Conservation (phyloP, 2,888 invertebrate genomes). For the Tholera decimalis region DNA sequence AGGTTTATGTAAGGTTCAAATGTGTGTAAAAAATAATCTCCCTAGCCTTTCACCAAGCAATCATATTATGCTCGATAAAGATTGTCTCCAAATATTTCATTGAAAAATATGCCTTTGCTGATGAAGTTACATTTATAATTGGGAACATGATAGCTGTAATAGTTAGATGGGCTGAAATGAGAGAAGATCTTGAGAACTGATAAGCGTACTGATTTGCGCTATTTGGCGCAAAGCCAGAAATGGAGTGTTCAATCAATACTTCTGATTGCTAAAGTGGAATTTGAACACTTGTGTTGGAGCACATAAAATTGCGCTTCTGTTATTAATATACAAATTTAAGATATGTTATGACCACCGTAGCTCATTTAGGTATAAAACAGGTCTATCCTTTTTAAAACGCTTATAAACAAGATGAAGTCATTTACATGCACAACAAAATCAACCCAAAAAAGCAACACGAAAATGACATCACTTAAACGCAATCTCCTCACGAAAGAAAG, state of each 20-base stretch:
- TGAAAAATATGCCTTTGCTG: no score
- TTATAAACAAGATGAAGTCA: background rate
- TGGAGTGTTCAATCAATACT: background rate
- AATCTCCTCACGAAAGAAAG: constrained; percentile 19
- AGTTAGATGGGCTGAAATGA: background rate
- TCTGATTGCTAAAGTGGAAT: constrained; percentile 5
- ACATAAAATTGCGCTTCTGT: background rate
- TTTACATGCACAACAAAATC: background rate
- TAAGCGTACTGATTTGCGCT: constrained; percentile 23
- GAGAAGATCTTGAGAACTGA: constrained; percentile 8
- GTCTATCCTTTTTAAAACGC: background rate
- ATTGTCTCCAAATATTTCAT: no score
- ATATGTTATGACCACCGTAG: background rate
- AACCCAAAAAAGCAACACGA: background rate
- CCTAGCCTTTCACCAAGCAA: no score
- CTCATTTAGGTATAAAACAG: background rate
- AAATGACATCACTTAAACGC: constrained; percentile 27
- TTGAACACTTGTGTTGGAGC: constrained; percentile 4
- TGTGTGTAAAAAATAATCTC: no score
- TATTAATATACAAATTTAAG: no score
- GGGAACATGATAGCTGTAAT: background rate
- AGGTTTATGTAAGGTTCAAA: no score
- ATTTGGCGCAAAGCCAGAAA: constrained; percentile 9
- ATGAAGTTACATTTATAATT: background rate
- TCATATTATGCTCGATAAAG: no score